Conservation (phyloP, 2,888 invertebrate genomes). For the Oxycera nigricornis region DNA sequence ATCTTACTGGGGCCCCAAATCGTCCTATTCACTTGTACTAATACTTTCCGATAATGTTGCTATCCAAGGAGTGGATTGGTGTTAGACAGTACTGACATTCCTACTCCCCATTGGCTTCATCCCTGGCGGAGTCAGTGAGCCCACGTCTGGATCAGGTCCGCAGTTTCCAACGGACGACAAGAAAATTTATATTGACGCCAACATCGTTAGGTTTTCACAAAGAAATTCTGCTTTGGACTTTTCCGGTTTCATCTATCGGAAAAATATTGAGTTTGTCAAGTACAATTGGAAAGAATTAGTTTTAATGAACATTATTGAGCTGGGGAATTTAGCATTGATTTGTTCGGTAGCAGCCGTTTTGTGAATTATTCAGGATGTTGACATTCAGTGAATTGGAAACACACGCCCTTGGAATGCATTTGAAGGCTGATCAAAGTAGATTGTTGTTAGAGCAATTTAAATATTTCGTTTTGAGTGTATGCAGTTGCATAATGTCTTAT, state of each 20-base stretch:
- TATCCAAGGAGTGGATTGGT: not conserved
- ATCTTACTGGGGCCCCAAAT: not conserved
- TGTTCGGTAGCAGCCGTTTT: not conserved
- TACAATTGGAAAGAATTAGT: conserved; percentile 2
- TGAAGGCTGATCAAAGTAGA: too few species aligned
- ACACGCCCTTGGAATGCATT: too few species aligned
- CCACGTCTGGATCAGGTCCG: not conserved
- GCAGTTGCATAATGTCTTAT: too few species aligned
- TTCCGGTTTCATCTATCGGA: not conserved
- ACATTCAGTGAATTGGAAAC: too few species aligned
- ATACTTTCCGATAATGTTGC: not conserved
- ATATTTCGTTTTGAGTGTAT: too few species aligned
- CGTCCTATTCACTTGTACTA: not conserved
- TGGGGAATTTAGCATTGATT: not conserved
- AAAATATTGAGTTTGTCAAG: conserved; percentile 11
- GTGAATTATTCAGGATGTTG: not conserved
- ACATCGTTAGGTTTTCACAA: not conserved
- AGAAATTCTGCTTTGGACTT: not conserved
- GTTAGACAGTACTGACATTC: not conserved
- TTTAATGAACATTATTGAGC: not conserved
- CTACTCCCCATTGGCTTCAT: not conserved
- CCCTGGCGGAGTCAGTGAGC: not conserved
- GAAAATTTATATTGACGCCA: conserved; percentile 11
- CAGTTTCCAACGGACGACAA: not conserved
- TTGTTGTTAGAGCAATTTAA: too few species aligned